Conservation (phyloP, 2,113 vertebrate genomes). For the Actinemys pallida region DNA sequence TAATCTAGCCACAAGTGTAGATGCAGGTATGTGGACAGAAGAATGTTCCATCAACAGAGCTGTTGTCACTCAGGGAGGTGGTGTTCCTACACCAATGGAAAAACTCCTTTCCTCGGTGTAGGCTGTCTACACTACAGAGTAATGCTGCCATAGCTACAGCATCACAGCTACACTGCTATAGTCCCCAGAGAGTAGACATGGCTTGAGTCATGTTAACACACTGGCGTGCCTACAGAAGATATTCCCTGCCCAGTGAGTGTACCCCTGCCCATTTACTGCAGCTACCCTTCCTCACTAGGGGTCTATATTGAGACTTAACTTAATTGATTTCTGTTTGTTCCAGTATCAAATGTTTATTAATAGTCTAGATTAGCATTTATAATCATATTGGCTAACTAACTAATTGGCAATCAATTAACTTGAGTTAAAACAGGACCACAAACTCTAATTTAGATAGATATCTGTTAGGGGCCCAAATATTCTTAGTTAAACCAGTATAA, state of each 20-base stretch:
- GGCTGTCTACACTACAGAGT: no score
- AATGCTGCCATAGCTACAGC: background rate
- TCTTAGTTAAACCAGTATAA: background rate
- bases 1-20: no score
- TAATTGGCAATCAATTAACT: background rate
- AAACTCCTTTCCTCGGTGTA: no score
- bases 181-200: background rate
- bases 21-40: no score
- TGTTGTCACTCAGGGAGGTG: no score
- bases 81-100: no score
- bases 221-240: background rate
- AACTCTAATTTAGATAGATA: background rate
- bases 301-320: background rate
- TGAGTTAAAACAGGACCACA: background rate
- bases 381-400: background rate
- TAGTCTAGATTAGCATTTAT: background rate
- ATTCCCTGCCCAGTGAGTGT: background rate
- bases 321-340: slow-evolving; percentile 20
- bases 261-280: background rate
- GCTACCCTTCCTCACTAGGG: background rate
- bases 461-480: background rate
- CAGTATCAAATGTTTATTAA: slow-evolving; percentile 36
- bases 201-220: background rate
- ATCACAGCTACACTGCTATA: background rate
- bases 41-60: no score